phyloP scores from a whole-genome alignment of 2,113 vertebrate genomes.

The Cebus imitator region DNA sequence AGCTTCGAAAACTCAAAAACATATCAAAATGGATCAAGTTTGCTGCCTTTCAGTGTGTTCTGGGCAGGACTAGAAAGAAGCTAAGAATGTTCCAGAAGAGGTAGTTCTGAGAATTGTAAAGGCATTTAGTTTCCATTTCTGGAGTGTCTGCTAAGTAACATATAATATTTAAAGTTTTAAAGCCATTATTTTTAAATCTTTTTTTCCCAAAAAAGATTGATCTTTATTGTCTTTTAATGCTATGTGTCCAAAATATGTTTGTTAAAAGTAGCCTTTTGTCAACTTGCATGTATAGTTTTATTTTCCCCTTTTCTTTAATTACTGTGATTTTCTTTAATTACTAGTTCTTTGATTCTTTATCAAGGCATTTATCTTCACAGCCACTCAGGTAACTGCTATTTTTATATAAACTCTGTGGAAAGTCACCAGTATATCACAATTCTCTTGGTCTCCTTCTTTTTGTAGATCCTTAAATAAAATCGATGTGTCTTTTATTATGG shows the following conservation, averaged over 20 bases:
- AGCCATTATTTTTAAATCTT: not conserved
- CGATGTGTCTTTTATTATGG: not conserved
- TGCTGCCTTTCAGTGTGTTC: not conserved
- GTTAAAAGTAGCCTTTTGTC: not conserved
- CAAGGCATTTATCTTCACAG: not conserved
- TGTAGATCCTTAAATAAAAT: not conserved
- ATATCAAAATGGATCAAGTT: not conserved
- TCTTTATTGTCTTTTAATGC: not conserved
- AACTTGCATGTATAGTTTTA: not conserved
- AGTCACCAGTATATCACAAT: not conserved
- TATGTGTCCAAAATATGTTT: not conserved
- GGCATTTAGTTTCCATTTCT: not conserved
- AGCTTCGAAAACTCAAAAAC: not conserved
- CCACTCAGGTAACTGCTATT: not conserved
- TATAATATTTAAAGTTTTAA: not conserved
- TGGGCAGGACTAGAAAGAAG: not conserved
- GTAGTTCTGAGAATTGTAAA: not conserved
- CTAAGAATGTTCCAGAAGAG: no score
- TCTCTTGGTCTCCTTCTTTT: not conserved
- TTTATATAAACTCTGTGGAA: not conserved
- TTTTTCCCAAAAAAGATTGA: not conserved
- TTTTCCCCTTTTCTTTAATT: not conserved
- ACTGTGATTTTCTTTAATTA: not conserved
- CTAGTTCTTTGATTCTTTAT: not conserved
- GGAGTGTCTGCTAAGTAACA: not conserved